Base-by-base conservation (phyloP, 2,113 vertebrate species). In the Gila orcuttii region DNA sequence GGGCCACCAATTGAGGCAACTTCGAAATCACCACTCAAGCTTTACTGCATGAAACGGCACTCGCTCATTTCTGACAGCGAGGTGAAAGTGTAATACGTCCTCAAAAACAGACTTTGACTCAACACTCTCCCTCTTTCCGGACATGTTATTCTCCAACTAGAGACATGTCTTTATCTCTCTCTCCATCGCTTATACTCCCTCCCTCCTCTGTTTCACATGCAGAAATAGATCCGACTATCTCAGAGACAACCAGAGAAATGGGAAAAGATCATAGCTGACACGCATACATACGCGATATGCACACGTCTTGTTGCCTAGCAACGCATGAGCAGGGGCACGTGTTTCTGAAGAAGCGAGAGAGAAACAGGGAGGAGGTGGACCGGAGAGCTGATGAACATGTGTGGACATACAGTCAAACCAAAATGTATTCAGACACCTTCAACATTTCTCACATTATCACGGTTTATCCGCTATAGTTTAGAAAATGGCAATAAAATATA, bases 271-370 rank as follows among this genome's bases (percentile, higher is more conserved):
- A 91, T 87, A 92, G 93, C 90, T 90, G 91, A 92, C 92, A 90
- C 91, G 82, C 92, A 60, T 64, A 74, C 73, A 92, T 87, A 83
- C 90, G 91, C 86, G 68, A 50, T 76, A 85, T 84, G 88, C 90
- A 93, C 66, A 77, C 91, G 91, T 91, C 90, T 90, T 94, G 95
- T 95, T 95, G 92, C 95, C 91, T 94, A 94, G 95, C 93, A 94
- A 95, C 94, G 90, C 88, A 90, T 88, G 92, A 93, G 94, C 93
- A 42, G 92, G 93, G 93, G 93, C 92, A 93, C 91, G 93, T 93
- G 93, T 93, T 95, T 92, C 90, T 87, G 89, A 92, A 87, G 93
- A 12, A 79, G 84, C 2, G 39, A 68, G 79, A 86, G 88, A 91
- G 90, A 55, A 78, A 39, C 12, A 36, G 79, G 33, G 66, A n/a